Evolutionary conservation across 2,113 vertebrate genomes (phyloP).

Genomic region (Lophura nycthemera): DNA sequence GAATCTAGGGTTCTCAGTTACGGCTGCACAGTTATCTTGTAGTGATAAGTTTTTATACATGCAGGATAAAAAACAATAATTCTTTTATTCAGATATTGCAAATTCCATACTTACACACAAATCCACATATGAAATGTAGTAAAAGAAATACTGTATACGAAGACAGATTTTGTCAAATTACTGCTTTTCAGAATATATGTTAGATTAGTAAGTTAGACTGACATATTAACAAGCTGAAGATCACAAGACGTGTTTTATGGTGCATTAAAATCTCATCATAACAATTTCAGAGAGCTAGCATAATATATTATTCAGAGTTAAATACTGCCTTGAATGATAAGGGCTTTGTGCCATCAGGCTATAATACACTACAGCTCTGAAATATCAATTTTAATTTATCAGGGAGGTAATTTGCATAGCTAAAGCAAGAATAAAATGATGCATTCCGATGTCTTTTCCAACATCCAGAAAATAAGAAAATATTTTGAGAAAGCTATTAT

Average conservation of each 20-base stretch:
- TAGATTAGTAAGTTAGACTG: constrained; percentile 26
- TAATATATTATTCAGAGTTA: constrained; percentile 66
- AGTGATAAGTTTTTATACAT: background rate
- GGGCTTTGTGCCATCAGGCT: constrained; percentile 29
- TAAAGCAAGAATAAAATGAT: constrained; percentile 40
- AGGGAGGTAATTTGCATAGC: constrained; percentile 48
- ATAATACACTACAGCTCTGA: constrained; percentile 56
- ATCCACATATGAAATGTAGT: background rate
- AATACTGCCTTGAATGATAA: constrained; percentile 64
- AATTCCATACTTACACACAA: background rate
- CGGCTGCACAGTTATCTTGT: background rate
- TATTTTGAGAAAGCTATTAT: background rate
- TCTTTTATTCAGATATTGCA: background rate
- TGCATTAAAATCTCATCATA: constrained; percentile 57
- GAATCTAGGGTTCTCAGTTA: background rate
- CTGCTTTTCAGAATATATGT: constrained; percentile 2
- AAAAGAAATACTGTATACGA: background rate
- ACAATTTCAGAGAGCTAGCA: constrained; percentile 42
- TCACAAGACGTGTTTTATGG: constrained; percentile 53
- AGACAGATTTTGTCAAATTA: background rate
- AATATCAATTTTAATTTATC: constrained; percentile 65
- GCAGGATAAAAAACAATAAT: background rate
- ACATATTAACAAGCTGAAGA: constrained; percentile 23
- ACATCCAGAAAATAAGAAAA: background rate
- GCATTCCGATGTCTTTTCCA: constrained; percentile 11